A percentile compares a stretch with the other conserved stretches of the same genome.
phyloP scores from a whole-genome alignment of 2,113 vertebrate genomes.

The Vicugna pacos region DNA sequence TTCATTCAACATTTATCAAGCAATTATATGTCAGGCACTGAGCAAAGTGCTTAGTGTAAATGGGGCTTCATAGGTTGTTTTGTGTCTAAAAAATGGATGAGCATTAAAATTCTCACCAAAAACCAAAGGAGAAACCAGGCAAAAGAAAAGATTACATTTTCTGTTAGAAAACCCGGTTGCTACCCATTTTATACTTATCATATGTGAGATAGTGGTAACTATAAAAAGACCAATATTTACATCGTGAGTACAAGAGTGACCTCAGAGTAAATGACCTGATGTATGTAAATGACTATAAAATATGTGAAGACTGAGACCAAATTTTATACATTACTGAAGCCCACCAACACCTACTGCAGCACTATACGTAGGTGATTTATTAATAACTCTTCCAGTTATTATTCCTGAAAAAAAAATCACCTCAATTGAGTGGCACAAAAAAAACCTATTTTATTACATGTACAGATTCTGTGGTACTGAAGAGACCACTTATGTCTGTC shows the following conservation, averaged over 20 bases:
- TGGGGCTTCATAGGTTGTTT: not conserved
- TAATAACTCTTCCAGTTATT: not conserved
- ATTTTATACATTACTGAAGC: not conserved
- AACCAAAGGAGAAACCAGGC: conserved; percentile 30
- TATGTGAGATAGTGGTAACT: not conserved
- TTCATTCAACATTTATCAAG: conserved; percentile 75
- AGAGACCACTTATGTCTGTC: not conserved
- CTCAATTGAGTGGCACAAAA: not conserved
- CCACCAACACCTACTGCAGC: not conserved
- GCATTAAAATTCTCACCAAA: conserved; percentile 42
- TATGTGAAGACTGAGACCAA: not conserved
- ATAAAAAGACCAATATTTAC: not conserved
- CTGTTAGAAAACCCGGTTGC: not conserved
- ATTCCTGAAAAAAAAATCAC: not conserved
- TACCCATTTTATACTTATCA: not conserved
- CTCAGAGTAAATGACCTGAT: not conserved
- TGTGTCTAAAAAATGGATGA: conserved; percentile 42
- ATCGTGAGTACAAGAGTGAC: not conserved
- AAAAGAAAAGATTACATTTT: not conserved
- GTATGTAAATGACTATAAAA: not conserved
- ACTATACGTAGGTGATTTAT: not conserved
- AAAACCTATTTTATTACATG: not conserved
- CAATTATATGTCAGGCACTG: conserved; percentile 49
- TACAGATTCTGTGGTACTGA: not conserved
- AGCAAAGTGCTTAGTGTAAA: not conserved